Evolutionary conservation across 37 sponge, comb jelly and placozoan genomes (phyloP), one percentile per base, ranked within the genome.

Genomic region (Ephydatia muelleri): DNA sequence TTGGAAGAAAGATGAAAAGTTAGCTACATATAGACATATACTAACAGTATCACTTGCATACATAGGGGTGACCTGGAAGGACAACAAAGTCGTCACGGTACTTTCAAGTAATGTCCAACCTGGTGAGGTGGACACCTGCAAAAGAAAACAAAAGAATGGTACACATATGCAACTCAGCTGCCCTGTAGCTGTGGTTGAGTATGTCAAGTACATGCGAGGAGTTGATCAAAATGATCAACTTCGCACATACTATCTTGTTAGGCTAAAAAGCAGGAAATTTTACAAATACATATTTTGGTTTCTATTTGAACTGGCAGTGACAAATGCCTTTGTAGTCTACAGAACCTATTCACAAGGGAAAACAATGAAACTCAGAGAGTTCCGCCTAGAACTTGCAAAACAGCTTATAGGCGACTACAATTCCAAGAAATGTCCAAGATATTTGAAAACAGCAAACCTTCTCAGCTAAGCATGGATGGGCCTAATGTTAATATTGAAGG

Each of bases 211-310:
- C 68, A 86, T 86, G 75, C 75, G 81, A 26, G 81, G 87, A 47
- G 79, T 85, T 21, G 86, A 85, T 43, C 47, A 27, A 33, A 65
- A 67, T 30, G 87, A 80, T 66, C 87, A 86, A 65, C 80, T 80
- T 8, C 47, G 83, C 5, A 68, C 76, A 27, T 82, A 83, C 12
- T 88, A 88, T 49, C 38, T 11, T n/a, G 35, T 27, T 11, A 3
- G 66, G 4, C 3, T 64, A 33, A 88, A 88, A 65, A 47, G 43
- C 9, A 82, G 76, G 65, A 88, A 88, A 57, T 88, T 65, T 76
- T 88, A 82, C 76, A 82, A 76, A 49, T 65, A 82, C 11, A 69
- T 88, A 0, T 82, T 68, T 38, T 88, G 43, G 67, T 68, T 82
- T 35, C 43, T 82, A n/a, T 34, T 88, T 12, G 83, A 71, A n/a